phyloP scores from a whole-genome alignment of 1,140 invertebrate genomes.

The Drosophila obscura region DNA sequence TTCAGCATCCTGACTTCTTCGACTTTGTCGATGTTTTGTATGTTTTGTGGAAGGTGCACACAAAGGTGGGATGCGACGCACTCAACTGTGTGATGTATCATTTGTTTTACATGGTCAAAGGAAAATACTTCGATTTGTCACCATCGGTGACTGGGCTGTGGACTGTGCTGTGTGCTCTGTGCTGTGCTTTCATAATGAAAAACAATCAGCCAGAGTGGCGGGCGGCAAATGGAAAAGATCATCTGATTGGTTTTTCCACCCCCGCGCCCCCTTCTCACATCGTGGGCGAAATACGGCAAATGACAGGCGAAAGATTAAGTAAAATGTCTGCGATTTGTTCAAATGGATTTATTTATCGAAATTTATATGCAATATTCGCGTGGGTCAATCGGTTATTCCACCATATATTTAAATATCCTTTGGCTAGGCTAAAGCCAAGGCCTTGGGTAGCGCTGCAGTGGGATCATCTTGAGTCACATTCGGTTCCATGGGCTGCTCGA shows the following conservation, averaged over 20 bases:
- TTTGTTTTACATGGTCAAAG: slow-evolving; percentile 74
- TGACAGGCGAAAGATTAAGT: slow-evolving; percentile 45
- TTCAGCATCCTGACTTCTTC: slow-evolving; percentile 38
- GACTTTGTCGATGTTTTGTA: slow-evolving; percentile 27
- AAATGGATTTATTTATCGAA: slow-evolving; percentile 37
- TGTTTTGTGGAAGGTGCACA: slow-evolving; percentile 56
- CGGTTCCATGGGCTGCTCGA: too few species aligned
- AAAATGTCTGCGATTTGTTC: slow-evolving; percentile 39
- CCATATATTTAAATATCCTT: too few species aligned
- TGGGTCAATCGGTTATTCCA: too few species aligned
- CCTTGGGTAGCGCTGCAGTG: too few species aligned
- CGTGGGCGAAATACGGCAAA: slow-evolving; percentile 38
- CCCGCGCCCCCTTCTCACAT: background rate
- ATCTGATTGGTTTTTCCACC: slow-evolving; percentile 58
- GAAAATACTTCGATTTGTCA: slow-evolving; percentile 73
- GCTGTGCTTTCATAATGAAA: slow-evolving; percentile 56
- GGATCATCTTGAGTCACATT: too few species aligned
- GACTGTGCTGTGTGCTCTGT: too few species aligned
- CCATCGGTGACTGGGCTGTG: slow-evolving; percentile 38
- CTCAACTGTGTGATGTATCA: slow-evolving; percentile 72
- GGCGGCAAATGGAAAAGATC: slow-evolving; percentile 55
- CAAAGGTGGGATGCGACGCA: slow-evolving; percentile 62
- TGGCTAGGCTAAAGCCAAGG: too few species aligned
- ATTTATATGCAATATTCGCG: background rate
- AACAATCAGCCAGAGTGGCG: slow-evolving; percentile 69